Evolutionary conservation across 64 coral and sea anemone species (phyloP).

Genomic region (Acropora tenuis): DNA sequence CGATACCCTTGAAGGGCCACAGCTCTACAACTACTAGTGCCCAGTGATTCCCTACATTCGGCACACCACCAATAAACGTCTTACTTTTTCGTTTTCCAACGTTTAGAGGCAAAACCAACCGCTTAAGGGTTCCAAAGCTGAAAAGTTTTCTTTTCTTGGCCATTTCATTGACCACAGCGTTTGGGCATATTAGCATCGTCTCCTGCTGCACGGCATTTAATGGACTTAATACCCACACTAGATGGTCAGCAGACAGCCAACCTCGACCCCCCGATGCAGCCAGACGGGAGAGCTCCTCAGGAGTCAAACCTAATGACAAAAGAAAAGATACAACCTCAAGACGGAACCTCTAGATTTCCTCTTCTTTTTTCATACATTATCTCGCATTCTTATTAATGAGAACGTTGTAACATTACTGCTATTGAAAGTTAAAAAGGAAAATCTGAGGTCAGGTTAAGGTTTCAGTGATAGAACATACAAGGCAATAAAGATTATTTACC

Average conservation of each 20-base stretch:
- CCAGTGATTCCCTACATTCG: conserved; percentile 30
- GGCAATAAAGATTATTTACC: too few relatives aligned
- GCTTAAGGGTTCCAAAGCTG: conserved; percentile 13
- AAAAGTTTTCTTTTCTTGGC: conserved; percentile 40
- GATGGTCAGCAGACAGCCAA: conserved; percentile 35
- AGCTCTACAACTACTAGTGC: conserved; percentile 27
- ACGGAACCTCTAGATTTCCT: too few relatives aligned
- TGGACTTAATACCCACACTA: conserved; percentile 14
- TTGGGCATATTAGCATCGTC: conserved; percentile 10
- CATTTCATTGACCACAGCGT: conserved; percentile 31
- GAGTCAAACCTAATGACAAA: conserved; percentile 20
- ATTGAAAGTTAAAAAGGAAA: too few relatives aligned
- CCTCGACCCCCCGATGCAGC: conserved; percentile 17
- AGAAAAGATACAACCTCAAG: too few relatives aligned
- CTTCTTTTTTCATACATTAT: too few relatives aligned
- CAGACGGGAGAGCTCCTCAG: conserved; percentile 23
- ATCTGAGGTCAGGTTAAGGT: too few relatives aligned
- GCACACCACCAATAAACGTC: conserved; percentile 11
- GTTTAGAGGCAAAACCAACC: conserved; percentile 14
- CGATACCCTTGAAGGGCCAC: neutral
- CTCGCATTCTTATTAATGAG: too few relatives aligned
- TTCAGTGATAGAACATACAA: too few relatives aligned
- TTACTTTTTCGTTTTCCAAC: conserved; percentile 40
- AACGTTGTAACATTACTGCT: too few relatives aligned
- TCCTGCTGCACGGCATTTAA: conserved; percentile 41